A percentile compares a stretch with the other conserved stretches of the same genome.
Evolutionary conservation across 2,888 invertebrate genomes (phyloP).

Genomic region (Acleris emargana): DNA sequence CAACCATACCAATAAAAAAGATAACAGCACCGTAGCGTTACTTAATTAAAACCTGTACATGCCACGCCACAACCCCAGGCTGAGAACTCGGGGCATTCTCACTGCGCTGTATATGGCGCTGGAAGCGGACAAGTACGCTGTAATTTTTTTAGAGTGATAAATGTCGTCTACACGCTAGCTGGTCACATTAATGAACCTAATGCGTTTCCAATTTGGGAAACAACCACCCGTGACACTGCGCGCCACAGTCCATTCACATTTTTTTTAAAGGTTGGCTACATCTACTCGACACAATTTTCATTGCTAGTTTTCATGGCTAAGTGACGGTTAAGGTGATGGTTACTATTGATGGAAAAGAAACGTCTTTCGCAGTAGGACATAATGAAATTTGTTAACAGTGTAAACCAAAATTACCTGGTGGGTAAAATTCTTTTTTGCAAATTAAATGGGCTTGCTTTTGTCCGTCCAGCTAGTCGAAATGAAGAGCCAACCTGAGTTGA

Average conservation of each 20-base stretch:
- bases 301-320: not conserved
- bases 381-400: no score
- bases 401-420: no score
- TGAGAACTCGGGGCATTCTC: not conserved
- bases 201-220: slow-evolving; percentile 36
- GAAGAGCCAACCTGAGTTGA: no score
- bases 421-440: no score
- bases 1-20: not conserved
- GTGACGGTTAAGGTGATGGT: not conserved
- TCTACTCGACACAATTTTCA: not conserved
- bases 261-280: slow-evolving; percentile 16
- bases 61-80: slow-evolving; percentile 1
- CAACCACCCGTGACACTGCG: slow-evolving; percentile 32
- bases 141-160: slow-evolving; percentile 34
- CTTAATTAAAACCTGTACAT: slow-evolving; percentile 13
- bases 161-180: slow-evolving; percentile 28
- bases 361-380: no score
- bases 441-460: no score
- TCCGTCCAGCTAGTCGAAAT: no score
- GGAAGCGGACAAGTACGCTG: not conserved
- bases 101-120: slow-evolving; percentile 1
- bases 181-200: slow-evolving; percentile 29
- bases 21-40: not conserved
- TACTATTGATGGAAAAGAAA: no score
- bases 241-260: slow-evolving; percentile 16